Conservation (phyloP, 2,888 invertebrate species). For the Microctonus brassicae region DNA sequence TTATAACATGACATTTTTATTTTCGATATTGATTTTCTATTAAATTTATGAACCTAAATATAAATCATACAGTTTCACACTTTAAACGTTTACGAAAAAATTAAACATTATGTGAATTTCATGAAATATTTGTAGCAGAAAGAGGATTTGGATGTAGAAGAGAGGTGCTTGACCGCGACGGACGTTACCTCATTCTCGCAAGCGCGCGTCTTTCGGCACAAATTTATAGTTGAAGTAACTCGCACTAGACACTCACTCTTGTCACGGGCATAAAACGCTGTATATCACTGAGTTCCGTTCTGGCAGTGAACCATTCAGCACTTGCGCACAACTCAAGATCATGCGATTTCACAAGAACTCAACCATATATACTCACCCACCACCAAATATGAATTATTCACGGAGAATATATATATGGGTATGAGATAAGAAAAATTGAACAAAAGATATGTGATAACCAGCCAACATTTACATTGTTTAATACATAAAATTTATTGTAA, state of each 20-base stretch:
- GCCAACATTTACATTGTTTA: neutral
- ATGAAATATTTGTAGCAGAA: neutral
- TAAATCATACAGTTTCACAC: neutral
- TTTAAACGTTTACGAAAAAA: neutral
- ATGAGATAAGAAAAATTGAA: neutral
- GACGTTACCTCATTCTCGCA: slow-evolving; percentile 41
- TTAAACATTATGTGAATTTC: neutral
- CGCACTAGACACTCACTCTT: slow-evolving; percentile 46
- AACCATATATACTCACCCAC: neutral
- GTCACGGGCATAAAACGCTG: slow-evolving; percentile 48
- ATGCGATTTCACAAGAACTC: slow-evolving; percentile 7
- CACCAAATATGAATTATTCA: neutral
- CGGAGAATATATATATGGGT: neutral
- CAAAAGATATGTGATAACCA: neutral
- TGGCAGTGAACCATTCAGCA: slow-evolving; percentile 43
- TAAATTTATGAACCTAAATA: neutral
- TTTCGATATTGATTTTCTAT: neutral
- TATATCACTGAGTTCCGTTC: slow-evolving; percentile 48
- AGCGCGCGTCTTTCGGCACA: slow-evolving; percentile 36
- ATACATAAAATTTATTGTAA: neutral
- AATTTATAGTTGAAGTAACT: slow-evolving; percentile 46
- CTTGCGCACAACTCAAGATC: slow-evolving; percentile 2
- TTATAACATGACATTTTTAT: neutral
- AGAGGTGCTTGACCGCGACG: slow-evolving; percentile 39
- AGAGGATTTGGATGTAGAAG: neutral